Percentiles rank a stretch among this genome's conserved stretches.
Evolutionary conservation across 2,888 invertebrate species (phyloP).

Genomic region (Deladenus siricidicola): DNA sequence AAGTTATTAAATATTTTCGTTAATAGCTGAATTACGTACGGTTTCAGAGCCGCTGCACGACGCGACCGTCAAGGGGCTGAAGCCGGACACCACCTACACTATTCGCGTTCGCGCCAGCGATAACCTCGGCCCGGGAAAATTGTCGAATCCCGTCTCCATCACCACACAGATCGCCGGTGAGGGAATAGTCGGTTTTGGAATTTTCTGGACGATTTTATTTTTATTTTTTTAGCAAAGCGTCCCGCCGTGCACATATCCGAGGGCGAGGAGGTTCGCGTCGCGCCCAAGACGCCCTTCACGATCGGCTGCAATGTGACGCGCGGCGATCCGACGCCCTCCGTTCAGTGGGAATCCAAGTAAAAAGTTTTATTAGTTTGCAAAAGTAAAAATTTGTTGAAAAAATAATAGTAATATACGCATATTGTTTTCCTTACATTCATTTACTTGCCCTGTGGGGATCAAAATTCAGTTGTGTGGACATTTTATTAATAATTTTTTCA

Average conservation of each 20-base stretch:
- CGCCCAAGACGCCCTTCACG: constrained; percentile 44
- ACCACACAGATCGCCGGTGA: constrained; percentile 41
- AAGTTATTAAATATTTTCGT: constrained; percentile 6
- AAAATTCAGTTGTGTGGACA: neutral
- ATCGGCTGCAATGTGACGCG: constrained; percentile 46
- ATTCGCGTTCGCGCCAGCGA: constrained; percentile 50
- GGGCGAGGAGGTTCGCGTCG: constrained; percentile 43
- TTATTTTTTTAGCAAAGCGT: constrained; percentile 33
- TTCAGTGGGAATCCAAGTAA: constrained; percentile 45
- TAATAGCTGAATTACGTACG: too few relatives aligned
- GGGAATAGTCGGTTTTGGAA: neutral
- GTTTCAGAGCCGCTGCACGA: constrained; percentile 40
- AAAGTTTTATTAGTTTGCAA: constrained; percentile 2
- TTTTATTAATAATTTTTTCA: neutral
- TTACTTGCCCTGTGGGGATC: neutral
- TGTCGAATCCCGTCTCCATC: constrained; percentile 46
- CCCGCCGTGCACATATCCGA: constrained; percentile 48
- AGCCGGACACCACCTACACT: constrained; percentile 44
- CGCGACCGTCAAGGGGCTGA: constrained; percentile 38
- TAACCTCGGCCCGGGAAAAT: constrained; percentile 45
- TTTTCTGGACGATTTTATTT: neutral
- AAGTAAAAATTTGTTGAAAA: neutral
- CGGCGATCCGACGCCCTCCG: constrained; percentile 45
- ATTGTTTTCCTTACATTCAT: constrained; percentile 1
- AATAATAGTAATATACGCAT: too few relatives aligned